Percentiles rank a stretch among this genome's conserved stretches.
Evolutionary conservation across 2,797 vertebrate species (phyloP).

Genomic region (Micrastur ruficollis): DNA sequence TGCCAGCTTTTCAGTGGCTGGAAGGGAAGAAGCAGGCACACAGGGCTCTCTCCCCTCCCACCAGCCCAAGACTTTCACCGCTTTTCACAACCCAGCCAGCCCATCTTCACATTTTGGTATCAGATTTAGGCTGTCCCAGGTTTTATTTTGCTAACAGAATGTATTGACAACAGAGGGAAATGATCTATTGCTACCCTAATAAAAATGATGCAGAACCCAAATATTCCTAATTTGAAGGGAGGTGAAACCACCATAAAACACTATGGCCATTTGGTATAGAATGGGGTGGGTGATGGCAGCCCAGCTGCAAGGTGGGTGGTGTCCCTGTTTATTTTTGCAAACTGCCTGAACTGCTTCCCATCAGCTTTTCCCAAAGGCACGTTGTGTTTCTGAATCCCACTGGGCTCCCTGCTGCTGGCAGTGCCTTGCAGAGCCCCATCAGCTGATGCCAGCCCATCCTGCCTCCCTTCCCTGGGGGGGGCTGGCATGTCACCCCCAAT

Average conservation of each 20-base stretch:
- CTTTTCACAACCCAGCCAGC: not conserved
- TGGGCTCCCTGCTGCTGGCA: not conserved
- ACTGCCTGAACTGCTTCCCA: not conserved
- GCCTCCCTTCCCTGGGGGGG: not conserved
- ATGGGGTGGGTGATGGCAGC: accelerated
- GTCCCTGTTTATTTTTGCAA: not conserved
- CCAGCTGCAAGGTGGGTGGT: too few relatives aligned
- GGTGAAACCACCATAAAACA: not conserved
- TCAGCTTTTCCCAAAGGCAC: not conserved
- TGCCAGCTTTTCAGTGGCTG: not conserved
- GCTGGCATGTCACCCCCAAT: not conserved
- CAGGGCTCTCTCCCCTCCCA: not conserved
- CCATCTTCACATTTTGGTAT: not conserved
- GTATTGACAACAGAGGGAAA: not conserved
- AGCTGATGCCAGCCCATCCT: not conserved
- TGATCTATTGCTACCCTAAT: not conserved
- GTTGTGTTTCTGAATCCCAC: not conserved
- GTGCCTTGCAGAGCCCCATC: not conserved
- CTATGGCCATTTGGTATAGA: not conserved
- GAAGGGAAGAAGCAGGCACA: not conserved
- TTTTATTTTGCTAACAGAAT: not conserved
- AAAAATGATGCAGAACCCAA: not conserved
- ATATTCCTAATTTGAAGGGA: not conserved
- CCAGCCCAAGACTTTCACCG: not conserved
- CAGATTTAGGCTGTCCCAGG: not conserved